A percentile compares a stretch with the other conserved stretches of the same genome.
Conservation (phyloP, 2,888 invertebrate genomes). For the Alsophila aescularia region DNA sequence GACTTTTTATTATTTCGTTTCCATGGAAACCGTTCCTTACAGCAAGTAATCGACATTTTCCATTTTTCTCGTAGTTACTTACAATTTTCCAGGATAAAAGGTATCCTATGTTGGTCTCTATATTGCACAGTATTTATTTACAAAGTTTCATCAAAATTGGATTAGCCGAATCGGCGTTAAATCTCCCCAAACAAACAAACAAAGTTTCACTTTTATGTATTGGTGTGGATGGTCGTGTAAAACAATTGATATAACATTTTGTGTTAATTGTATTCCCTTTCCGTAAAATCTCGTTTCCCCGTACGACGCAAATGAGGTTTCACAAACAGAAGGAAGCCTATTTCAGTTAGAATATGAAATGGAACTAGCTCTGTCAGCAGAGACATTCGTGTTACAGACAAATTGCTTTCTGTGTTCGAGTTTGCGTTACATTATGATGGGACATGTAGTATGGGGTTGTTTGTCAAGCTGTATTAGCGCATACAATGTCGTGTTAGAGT, state of each 20-base stretch:
- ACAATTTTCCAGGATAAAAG: no score
- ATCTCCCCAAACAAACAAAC: no score
- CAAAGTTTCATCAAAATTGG: no score
- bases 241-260: background rate
- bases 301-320: conserved; percentile 33
- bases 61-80: no score
- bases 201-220: no score
- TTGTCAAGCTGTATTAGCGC: conserved; percentile 8
- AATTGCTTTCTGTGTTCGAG: conserved; percentile 24
- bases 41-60: no score
- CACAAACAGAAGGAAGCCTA: conserved; percentile 38
- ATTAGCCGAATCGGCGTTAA: no score
- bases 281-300: conserved; percentile 18
- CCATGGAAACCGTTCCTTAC: no score
- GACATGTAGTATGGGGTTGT: conserved; percentile 12
- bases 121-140: no score
- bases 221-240: no score
- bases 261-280: background rate
- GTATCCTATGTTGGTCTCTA: no score
- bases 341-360: conserved; percentile 54
- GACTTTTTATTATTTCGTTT: no score
- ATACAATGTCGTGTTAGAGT: conserved; percentile 8
- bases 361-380: conserved; percentile 56
- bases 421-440: conserved; percentile 25
- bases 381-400: conserved; percentile 40